Percentiles rank a stretch among this genome's conserved stretches.
Conservation (phyloP, 2,888 invertebrate species). For the Idaea dimidiata region DNA sequence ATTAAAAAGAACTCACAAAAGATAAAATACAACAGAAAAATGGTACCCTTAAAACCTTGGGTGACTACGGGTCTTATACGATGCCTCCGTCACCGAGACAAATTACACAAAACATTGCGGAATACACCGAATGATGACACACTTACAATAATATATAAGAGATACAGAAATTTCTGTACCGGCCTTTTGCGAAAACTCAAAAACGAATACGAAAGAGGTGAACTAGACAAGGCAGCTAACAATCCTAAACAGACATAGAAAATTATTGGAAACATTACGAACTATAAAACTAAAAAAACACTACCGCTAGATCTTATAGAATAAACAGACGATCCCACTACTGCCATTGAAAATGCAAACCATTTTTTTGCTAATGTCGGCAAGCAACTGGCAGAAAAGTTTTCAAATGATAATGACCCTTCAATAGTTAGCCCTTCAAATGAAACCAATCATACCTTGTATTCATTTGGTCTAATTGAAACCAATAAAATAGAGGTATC, state of each 20-base stretch:
- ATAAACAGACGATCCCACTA: too few species aligned
- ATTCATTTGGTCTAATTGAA: slow-evolving; percentile 5
- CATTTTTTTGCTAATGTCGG: slow-evolving; percentile 2
- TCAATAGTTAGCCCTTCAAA: too few species aligned
- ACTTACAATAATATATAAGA: slow-evolving; percentile 15
- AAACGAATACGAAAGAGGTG: background rate
- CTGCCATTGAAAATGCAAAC: background rate
- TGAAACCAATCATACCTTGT: too few species aligned
- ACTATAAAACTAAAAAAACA: too few species aligned
- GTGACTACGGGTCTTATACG: slow-evolving; percentile 20
- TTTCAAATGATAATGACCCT: too few species aligned
- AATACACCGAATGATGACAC: slow-evolving; percentile 14
- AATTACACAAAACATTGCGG: slow-evolving; percentile 14
- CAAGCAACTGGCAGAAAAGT: background rate
- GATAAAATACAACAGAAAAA: too few species aligned
- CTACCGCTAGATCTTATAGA: too few species aligned
- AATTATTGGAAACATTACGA: too few species aligned
- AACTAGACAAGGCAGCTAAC: too few species aligned
- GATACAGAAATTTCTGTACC: slow-evolving; percentile 30
- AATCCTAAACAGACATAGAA: too few species aligned
- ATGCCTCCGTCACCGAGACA: slow-evolving; percentile 26
- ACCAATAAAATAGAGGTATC: slow-evolving; percentile 7
- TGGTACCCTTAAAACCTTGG: slow-evolving; percentile 26
- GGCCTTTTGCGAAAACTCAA: slow-evolving; percentile 24
- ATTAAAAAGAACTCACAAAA: too few species aligned